Evolutionary conservation across 2,113 vertebrate genomes (phyloP), one percentile per base, ranked within the genome.

Genomic region (Lagopus leucura): DNA sequence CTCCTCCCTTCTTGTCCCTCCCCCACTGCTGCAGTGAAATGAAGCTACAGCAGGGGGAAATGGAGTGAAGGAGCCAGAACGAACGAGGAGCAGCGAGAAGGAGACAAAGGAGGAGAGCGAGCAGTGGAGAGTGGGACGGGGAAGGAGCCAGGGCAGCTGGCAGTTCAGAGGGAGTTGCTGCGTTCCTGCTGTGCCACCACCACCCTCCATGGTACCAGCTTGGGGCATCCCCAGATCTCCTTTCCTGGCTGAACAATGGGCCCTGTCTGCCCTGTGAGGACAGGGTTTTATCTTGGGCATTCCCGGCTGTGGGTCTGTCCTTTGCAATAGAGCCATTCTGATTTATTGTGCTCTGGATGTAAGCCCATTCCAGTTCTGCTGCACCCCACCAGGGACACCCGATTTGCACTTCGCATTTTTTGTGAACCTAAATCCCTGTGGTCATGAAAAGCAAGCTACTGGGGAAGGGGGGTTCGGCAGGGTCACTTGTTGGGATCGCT

Each of bases 71-170:
- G 95, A 94, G 96, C 69, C 43, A 55, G 95, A 92, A 65, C 2
- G 58, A 95, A 66, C 84, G 30, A 83, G 92, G 89, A 94, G 92
- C 91, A 81, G 90, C 9, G 88, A 89, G 92, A 89, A 88, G 73
- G 89, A 96, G 97, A 96, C 95, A 96, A 97, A 96, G 96, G 95
- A 94, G 67, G 82, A 63, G 92, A 82, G 82, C 4, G 64, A 88
- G 85, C 63, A 13, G 73, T 6, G 40, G 54, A 93, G 93, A 90
- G 90, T 92, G 89, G 79, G 89, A 82, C 32, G 2, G 11, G 64
- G 76, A 58, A 70, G 74, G 71, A 90, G 83, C 75, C 43, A 15
- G 75, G 77, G 92, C 78, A 69, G 89, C 92, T 55, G 86, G 78
- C 88, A 57, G 81, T 66, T 93, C 81, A 8, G 50, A 92, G 82